These are phyloP conservation scores for Nasonia vitripennis DNA, from an alignment of 1,140 invertebrate genomes.

Conservation along the genomic window DNA sequence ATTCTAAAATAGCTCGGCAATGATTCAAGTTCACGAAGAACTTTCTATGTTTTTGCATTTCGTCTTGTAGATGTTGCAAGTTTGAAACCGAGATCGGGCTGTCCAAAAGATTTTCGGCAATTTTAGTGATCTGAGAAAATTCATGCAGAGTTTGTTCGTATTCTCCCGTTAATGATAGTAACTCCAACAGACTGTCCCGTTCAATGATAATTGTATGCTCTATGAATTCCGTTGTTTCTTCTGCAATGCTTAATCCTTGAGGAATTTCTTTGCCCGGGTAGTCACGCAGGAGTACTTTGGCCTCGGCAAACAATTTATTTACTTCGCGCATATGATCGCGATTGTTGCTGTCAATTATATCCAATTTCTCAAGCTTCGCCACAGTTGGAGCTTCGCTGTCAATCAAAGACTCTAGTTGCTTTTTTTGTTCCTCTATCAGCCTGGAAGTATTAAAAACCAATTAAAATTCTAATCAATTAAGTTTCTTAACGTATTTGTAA, in stretches of 20 bases:
- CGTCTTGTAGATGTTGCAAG: conserved; percentile 86
- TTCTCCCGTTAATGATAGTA: conserved; percentile 85
- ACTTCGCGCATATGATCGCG: conserved; percentile 74
- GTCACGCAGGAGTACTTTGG: conserved; percentile 77
- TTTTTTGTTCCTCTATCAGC: conserved; percentile 75
- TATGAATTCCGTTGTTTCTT: conserved; percentile 81
- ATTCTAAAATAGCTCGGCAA: conserved; percentile 88
- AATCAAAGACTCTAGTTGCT: conserved; percentile 77
- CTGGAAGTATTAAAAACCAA: conserved; percentile 53
- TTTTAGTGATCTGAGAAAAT: conserved; percentile 87
- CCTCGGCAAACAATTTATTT: conserved; percentile 74
- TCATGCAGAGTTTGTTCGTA: conserved; percentile 91
- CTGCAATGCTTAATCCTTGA: conserved; percentile 78
- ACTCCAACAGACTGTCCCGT: conserved; percentile 83
- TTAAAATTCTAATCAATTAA: not conserved
- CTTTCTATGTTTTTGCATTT: conserved; percentile 91
- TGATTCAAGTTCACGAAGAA: conserved; percentile 92
- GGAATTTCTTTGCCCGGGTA: conserved; percentile 82
- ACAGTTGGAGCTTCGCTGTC: conserved; percentile 77
- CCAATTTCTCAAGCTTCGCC: conserved; percentile 80
- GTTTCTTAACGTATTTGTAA: not conserved
- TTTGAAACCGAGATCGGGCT: conserved; percentile 84
- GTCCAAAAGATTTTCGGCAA: conserved; percentile 86
- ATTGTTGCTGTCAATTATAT: conserved; percentile 80
- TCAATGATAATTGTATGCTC: conserved; percentile 82